A percentile compares a stretch with the other conserved stretches of the same genome.
Conservation (phyloP, 2,113 vertebrate genomes). For the Dunckerocampus dactyliophorus region DNA sequence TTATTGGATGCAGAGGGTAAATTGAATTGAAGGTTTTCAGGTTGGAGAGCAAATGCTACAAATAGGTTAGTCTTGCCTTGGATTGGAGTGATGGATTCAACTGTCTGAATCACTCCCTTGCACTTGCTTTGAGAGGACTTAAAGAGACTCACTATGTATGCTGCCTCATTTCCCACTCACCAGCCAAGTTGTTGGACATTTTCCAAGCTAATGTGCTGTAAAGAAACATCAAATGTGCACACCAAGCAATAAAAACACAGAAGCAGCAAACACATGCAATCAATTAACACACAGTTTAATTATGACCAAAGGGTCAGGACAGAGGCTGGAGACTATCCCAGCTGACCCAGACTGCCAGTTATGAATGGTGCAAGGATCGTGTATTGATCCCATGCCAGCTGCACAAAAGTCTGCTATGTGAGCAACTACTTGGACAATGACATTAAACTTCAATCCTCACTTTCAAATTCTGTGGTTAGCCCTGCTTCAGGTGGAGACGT, state of each 20-base stretch:
- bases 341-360: no score
- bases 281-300: no score
- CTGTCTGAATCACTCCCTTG: slow-evolving; percentile 1
- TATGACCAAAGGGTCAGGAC: neutral
- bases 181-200: no score
- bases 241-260: neutral
- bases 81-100: neutral
- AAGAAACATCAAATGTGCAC: neutral
- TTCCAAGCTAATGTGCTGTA: neutral
- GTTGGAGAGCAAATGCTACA: neutral
- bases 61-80: neutral
- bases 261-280: neutral
- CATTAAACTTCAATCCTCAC: no score
- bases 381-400: no score
- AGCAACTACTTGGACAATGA: no score
- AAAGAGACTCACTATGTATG: neutral
- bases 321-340: no score
- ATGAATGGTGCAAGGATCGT: no score
- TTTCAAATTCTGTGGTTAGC: no score
- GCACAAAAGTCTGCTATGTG: no score
- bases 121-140: neutral
- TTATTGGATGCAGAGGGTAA: slow-evolving; percentile 5
- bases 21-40: neutral
- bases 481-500: no score
- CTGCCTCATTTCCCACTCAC: neutral